phyloP scores from a whole-genome alignment of 2,888 invertebrate species.

The Latrodectus hesperus region DNA sequence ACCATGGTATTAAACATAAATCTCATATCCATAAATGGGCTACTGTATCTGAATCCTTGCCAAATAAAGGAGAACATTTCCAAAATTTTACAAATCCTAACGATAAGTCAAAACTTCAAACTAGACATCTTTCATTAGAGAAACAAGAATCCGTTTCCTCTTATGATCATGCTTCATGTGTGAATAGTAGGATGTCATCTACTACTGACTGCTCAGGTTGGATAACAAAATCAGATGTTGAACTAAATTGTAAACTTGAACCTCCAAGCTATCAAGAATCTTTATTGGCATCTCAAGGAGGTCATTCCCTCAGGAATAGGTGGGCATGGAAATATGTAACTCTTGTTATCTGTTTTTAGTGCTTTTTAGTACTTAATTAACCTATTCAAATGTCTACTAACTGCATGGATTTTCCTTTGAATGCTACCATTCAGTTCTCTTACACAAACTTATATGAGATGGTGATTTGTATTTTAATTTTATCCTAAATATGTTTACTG shows the following conservation, averaged over 20 bases:
- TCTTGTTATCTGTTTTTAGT: slow-evolving; percentile 54
- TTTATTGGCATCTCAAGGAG: slow-evolving; percentile 42
- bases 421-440: no score
- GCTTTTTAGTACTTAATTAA: no score
- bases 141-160: slow-evolving; percentile 63
- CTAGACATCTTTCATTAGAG: slow-evolving; percentile 59
- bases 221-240: slow-evolving; percentile 61
- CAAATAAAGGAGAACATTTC: slow-evolving; percentile 50
- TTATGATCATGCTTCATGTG: slow-evolving; percentile 41
- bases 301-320: slow-evolving; percentile 56
- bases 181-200: slow-evolving; percentile 55
- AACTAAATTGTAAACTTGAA: slow-evolving; percentile 47
- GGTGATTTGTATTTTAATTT: no score
- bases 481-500: no score
- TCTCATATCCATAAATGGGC: slow-evolving; percentile 41
- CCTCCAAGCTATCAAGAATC: slow-evolving; percentile 55
- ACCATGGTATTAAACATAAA: slow-evolving; percentile 21
- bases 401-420: slow-evolving; percentile 16
- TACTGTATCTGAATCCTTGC: slow-evolving; percentile 46
- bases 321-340: slow-evolving; percentile 66
- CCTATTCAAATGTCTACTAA: not conserved
- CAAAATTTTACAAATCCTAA: slow-evolving; percentile 24
- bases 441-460: no score
- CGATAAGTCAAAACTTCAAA: slow-evolving; percentile 49
- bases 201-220: slow-evolving; percentile 55